Evolutionary conservation across 35 echinoderm and acorn worm species (phyloP).

Genomic region (Holothuria glaberrima): DNA sequence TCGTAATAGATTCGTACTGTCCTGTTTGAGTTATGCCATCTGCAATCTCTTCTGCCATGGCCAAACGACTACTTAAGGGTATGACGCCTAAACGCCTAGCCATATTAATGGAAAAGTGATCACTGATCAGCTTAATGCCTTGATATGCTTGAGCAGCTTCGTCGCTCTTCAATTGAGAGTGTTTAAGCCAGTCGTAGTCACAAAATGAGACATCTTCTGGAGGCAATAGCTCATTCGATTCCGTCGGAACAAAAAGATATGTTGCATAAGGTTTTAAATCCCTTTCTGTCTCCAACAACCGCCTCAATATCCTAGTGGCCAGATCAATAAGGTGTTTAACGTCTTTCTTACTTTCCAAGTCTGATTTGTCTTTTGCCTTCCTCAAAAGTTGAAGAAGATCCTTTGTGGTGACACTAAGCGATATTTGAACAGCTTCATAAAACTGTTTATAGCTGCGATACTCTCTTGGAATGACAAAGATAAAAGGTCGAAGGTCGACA

Average conservation of each 20-base stretch:
- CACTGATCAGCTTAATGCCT: slow-evolving; percentile 7
- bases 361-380: not conserved
- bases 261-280: not conserved
- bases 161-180: not conserved
- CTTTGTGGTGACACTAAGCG: not conserved
- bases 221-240: not conserved
- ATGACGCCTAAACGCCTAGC: not conserved
- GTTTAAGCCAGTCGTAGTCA: slow-evolving; percentile 36
- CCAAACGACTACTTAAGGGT: slow-evolving; percentile 14
- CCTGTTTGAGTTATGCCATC: slow-evolving; percentile 46
- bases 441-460: not conserved
- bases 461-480: not conserved
- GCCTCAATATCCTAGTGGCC: slow-evolving; percentile 7
- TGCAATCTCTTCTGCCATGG: slow-evolving; percentile 34
- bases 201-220: slow-evolving; percentile 11
- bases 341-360: not conserved
- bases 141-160: not conserved
- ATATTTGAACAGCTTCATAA: not conserved
- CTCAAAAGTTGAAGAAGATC: slow-evolving; percentile 20
- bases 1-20: slow-evolving; percentile 55
- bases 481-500: slow-evolving; percentile 40
- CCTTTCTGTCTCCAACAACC: slow-evolving; percentile 10
- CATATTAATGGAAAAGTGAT: slow-evolving; percentile 25
- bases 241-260: slow-evolving; percentile 20
- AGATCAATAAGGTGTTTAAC: not conserved